phyloP scores from a whole-genome alignment of 2,888 invertebrate species.

The Cheilosia soror region DNA sequence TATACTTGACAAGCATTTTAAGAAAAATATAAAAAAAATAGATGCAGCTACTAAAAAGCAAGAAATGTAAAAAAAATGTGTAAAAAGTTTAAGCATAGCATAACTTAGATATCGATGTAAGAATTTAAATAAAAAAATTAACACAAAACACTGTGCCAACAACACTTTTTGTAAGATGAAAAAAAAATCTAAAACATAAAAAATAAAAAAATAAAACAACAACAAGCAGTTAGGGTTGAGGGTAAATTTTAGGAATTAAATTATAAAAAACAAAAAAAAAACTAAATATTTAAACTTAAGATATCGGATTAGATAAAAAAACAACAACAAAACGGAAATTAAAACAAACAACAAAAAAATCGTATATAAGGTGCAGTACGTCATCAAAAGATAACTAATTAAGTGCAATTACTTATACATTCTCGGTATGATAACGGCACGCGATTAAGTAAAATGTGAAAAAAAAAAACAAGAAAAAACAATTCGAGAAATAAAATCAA shows the following conservation, averaged over 20 bases:
- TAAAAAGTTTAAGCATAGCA: slow-evolving; percentile 71
- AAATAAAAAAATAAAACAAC: slow-evolving; percentile 20
- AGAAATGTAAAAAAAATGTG: slow-evolving; percentile 50
- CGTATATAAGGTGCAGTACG: slow-evolving; percentile 24
- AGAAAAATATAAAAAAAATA: slow-evolving; percentile 6
- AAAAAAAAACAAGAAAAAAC: background rate
- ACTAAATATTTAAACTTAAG: slow-evolving; percentile 42
- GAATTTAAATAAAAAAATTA: slow-evolving; percentile 78
- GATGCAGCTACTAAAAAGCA: slow-evolving; percentile 40
- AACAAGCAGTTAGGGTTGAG: slow-evolving; percentile 56
- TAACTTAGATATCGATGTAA: slow-evolving; percentile 78
- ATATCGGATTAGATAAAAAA: slow-evolving; percentile 59
- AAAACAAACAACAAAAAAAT: slow-evolving; percentile 22
- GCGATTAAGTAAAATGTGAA: background rate
- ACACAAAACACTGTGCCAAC: slow-evolving; percentile 67
- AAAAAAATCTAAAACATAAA: slow-evolving; percentile 39
- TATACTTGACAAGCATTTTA: slow-evolving; percentile 28
- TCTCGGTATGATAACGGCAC: slow-evolving; percentile 56
- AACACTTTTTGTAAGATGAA: slow-evolving; percentile 73
- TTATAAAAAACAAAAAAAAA: background rate
- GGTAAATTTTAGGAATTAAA: slow-evolving; percentile 59
- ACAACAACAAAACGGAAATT: slow-evolving; percentile 48
- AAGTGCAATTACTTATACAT: slow-evolving; percentile 73
- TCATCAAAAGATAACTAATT: slow-evolving; percentile 59
- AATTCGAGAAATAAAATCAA: background rate